Base-by-base conservation (phyloP, 1,140 invertebrate genomes). In the Coenobita brevimanus region DNA sequence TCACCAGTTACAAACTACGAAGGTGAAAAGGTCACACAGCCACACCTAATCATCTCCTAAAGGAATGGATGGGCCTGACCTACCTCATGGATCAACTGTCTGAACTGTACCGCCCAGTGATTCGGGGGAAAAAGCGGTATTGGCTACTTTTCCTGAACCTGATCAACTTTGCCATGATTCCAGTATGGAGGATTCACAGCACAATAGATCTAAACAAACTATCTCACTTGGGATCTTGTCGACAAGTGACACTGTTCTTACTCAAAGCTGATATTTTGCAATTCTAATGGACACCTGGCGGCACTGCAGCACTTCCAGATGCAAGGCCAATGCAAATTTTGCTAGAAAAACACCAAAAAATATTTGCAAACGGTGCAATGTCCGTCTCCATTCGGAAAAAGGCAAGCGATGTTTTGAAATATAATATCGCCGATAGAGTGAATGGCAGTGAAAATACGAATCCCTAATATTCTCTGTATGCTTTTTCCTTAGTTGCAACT, bases 31-130 rank as follows among this genome's bases (percentile, higher is more conserved):
- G 43, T 78, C 41, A 43, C 75, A 78, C 43, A 78, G 30, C 75
- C 17, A 78, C 75, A 50, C 30, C 75, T 78, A 6, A 36, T 78
- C 17, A 78, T 50, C 38, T 78, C 75, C 75, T 78, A 78, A 78
- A 78, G 21, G 54, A 78, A 78, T 41, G 75, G 21, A 54, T 54
- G 75, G 75, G 75, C 54, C 21, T 21, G 0, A 46, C 54, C 30
- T 41, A 78, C 43, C 41, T 10, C 33, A 50, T 57, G 75, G 43
- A 78, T 54, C 38, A 46, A 24, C 3, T 78, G 17, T 78, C 75
- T 24, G n/a, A 43, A 43, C 27, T 46, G 6, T 78, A 78, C 10
- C 75, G 75, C 2, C 75, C 46, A 41, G 54, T 54, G 75, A 78
- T 78, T 54, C 43, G 75, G 33, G 43, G 75, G 24, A 57, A 78